Evolutionary conservation across 2,888 invertebrate genomes (phyloP), one percentile per base, ranked within the genome.

Genomic region (Drosophila paucipuncta): DNA sequence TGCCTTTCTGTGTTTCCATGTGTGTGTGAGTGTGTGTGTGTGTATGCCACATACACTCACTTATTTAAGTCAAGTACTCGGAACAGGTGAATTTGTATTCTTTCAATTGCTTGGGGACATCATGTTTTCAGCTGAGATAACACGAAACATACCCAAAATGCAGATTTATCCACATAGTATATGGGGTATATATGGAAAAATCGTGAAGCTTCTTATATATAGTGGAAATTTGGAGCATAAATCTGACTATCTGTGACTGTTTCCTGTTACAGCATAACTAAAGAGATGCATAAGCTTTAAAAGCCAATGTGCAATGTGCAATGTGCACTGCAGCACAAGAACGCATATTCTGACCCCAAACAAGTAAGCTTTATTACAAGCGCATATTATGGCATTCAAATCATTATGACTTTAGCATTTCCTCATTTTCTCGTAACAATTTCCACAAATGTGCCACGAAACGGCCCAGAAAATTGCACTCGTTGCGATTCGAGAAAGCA

Each of bases 351-450:
- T 58, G 43, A 43, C 58, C 58, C 22, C 57, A 58, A 58, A 41
- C 73, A 57, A 69, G 49, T 57, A 59, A 54, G 75, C 79, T 66
- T 71, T 58, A 58, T 57, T 57, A 57, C 39, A 30, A 57, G 57
- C 57, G 30, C 74, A 78, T 75, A 78, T 82, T 79, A 80, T 73
- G 80, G 72, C 82, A 80, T 79, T 82, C 80, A 82, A 82, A 80
- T 82, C 75, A 75, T 82, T 82, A 80, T 80, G 76, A 75, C 82
- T 82, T 80, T 82, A 72, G 72, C 75, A 69, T 79, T 78, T 73
- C 66, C 79, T 68, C 71, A 82, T 80, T 79, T 82, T 73, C 82
- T 70, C 66, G 65, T 61, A 68, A 80, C 80, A 69, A 72, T 72
- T 77, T 68, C 69, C 79, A 61, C 79, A 82, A 82, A 80, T 82